Conservation (phyloP, 2,797 vertebrate genomes). For the Centropyge bicolor region DNA sequence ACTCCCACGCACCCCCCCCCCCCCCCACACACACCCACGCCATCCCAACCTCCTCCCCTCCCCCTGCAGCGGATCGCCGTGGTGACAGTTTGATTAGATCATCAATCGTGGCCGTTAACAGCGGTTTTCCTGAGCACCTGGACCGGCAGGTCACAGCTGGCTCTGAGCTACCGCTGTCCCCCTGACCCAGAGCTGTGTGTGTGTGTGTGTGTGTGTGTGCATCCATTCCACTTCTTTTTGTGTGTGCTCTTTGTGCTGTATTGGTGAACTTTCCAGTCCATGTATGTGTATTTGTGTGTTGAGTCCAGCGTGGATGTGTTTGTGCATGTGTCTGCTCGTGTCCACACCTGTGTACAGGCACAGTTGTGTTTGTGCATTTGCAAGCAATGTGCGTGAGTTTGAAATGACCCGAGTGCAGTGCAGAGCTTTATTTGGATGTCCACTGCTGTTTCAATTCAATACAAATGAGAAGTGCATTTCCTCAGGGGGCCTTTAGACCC, state of each 20-base stretch:
- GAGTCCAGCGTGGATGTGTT: slow-evolving; percentile 1
- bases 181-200: slow-evolving; percentile 86
- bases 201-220: slow-evolving; percentile 29
- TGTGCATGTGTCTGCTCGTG: not conserved
- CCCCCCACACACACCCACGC: slow-evolving; percentile 22
- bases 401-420: slow-evolving; percentile 8
- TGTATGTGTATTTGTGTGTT: slow-evolving; percentile 12
- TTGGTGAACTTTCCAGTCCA: slow-evolving; percentile 27
- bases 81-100: slow-evolving; percentile 99
- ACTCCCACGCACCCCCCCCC: slow-evolving; percentile 22
- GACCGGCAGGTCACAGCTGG: slow-evolving; percentile 97
- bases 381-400: slow-evolving; percentile 1
- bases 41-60: slow-evolving; percentile 54
- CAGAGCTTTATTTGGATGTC: slow-evolving; percentile 34
- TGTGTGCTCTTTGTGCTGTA: slow-evolving; percentile 30
- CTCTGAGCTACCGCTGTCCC: slow-evolving; percentile 94
- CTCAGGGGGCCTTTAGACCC: slow-evolving; percentile 35
- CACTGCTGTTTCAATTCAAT: slow-evolving; percentile 40
- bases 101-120: slow-evolving; percentile 99
- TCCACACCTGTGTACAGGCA: not conserved
- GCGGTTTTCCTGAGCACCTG: slow-evolving; percentile 99
- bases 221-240: slow-evolving; percentile 47
- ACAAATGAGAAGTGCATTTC: slow-evolving; percentile 47
- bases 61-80: slow-evolving; percentile 91
- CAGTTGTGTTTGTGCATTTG: slow-evolving; percentile 11